Conservation (phyloP, 2,797 vertebrate species). For the Leucoraja ocellata region DNA sequence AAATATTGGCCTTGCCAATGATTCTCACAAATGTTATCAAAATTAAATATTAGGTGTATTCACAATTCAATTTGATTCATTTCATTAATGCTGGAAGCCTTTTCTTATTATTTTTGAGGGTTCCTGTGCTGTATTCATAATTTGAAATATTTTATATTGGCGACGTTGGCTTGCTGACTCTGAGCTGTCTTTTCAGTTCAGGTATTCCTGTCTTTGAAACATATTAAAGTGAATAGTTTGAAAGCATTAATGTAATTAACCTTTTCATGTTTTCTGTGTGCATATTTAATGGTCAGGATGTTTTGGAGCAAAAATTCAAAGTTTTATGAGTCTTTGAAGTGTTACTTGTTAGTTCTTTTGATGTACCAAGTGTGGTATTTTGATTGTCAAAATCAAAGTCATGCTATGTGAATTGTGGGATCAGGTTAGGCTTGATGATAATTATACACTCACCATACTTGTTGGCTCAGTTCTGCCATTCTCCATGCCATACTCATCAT, state of each 20-base stretch:
- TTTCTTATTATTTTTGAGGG: background rate
- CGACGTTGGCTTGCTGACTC: background rate
- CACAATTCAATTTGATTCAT: background rate
- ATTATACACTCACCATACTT: background rate
- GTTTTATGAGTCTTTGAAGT: constrained; percentile 28
- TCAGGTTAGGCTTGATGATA: background rate
- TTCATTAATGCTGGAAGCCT: background rate
- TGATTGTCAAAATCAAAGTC: constrained; percentile 15
- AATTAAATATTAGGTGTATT: background rate
- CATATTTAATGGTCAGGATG: constrained; percentile 18
- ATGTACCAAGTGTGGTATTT: constrained; percentile 8
- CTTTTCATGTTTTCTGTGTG: constrained; percentile 4
- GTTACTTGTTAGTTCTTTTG: background rate
- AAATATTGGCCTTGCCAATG: too few relatives aligned
- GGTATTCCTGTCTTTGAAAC: background rate
- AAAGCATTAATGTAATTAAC: constrained; percentile 20
- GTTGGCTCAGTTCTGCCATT: background rate
- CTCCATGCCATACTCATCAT: background rate
- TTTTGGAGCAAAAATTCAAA: constrained; percentile 33
- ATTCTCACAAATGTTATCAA: background rate
- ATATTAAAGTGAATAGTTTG: constrained; percentile 18
- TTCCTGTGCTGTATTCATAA: background rate
- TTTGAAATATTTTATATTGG: background rate
- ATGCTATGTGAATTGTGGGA: background rate
- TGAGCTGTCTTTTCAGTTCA: constrained; percentile 9